Conservation (phyloP, 1,140 invertebrate genomes). For the Diabrotica virgifera region DNA sequence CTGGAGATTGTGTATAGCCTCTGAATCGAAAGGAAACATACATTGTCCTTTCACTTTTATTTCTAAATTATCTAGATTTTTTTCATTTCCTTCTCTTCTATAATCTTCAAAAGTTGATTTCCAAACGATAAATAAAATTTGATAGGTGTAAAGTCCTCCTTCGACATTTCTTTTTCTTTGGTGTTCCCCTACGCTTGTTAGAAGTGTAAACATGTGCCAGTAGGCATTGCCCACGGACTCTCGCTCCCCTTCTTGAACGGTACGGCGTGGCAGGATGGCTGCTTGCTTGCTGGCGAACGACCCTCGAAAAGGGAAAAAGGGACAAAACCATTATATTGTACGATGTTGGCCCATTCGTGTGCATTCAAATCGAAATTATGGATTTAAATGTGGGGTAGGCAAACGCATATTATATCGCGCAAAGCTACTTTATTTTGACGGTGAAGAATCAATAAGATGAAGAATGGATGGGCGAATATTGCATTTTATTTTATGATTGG, state of each 20-base stretch:
- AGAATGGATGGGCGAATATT: too few relatives aligned
- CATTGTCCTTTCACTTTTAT: too few relatives aligned
- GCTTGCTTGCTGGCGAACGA: too few relatives aligned
- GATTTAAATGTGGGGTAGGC: slow-evolving; percentile 5
- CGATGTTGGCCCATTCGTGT: slow-evolving; percentile 5
- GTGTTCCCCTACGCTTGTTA: slow-evolving; percentile 3
- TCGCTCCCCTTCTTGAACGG: neutral
- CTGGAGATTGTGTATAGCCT: too few relatives aligned
- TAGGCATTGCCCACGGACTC: neutral
- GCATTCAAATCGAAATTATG: slow-evolving; percentile 12
- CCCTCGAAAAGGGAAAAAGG: neutral
- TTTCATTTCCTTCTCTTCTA: too few relatives aligned
- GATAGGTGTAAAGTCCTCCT: neutral
- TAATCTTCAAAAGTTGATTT: neutral
- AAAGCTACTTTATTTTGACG: too few relatives aligned
- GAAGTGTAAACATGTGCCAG: slow-evolving; percentile 9
- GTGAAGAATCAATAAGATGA: too few relatives aligned
- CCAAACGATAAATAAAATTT: neutral
- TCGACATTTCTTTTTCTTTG: neutral
- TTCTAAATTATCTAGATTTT: too few relatives aligned
- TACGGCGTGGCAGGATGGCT: neutral
- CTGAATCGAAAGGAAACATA: too few relatives aligned
- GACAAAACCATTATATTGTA: slow-evolving; percentile 6
- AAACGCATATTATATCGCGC: neutral
- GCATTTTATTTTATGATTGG: too few relatives aligned